Evolutionary conservation across 2,113 vertebrate species (phyloP).

Genomic region (Protobothrops mucrosquamatus): DNA sequence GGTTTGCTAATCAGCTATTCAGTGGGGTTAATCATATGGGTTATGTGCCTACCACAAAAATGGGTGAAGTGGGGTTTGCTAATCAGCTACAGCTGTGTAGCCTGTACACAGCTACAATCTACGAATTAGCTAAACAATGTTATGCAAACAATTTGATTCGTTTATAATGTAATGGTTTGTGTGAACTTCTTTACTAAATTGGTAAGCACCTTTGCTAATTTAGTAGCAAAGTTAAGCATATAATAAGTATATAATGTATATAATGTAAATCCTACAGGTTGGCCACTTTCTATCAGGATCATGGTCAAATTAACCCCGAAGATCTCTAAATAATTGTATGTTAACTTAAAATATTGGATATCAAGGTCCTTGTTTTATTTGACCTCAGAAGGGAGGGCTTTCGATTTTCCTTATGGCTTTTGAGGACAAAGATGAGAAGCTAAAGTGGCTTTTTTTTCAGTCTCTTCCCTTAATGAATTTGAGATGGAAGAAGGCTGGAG

Average conservation of each 20-base stretch:
- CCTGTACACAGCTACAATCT: not conserved
- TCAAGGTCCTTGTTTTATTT: not conserved
- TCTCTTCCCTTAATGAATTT: not conserved
- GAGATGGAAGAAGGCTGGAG: not conserved
- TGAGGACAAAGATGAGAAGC: not conserved
- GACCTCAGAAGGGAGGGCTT: not conserved
- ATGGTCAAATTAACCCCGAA: not conserved
- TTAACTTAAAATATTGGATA: not conserved
- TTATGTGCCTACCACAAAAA: not conserved
- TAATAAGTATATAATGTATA: not conserved
- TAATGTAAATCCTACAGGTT: not conserved
- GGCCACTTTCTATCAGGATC: not conserved
- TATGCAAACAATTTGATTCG: not conserved
- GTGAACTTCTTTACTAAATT: not conserved
- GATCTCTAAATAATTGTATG: not conserved
- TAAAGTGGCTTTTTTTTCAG: not conserved
- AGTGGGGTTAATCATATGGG: not conserved
- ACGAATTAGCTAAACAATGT: not conserved
- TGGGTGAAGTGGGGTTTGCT: not conserved
- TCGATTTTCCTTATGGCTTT: not conserved
- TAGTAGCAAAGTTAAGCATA: not conserved
- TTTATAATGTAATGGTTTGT: not conserved
- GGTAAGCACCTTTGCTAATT: not conserved
- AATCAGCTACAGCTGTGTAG: not conserved
- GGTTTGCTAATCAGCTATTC: not conserved